Base-by-base conservation (phyloP, 2,888 invertebrate species). In the Acanthopleura granulata region DNA sequence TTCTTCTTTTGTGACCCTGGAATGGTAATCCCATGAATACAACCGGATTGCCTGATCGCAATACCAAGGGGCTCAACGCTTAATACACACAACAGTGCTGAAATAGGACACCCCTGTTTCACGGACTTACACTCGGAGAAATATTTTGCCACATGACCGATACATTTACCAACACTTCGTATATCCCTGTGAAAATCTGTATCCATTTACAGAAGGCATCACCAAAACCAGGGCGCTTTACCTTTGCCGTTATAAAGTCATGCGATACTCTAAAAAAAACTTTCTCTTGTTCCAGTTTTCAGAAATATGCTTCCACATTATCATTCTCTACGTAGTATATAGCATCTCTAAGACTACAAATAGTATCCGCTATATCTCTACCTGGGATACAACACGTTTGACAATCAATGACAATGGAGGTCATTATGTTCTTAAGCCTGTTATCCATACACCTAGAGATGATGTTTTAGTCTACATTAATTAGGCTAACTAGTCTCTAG, bases 91-190 rank as follows among this genome's bases (percentile, higher is more conserved):
- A 62, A 22, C 62, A 62, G 14, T n/a, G n/a, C n/a, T n/a, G n/a
- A n/a, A n/a, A n/a, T n/a, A n/a, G n/a, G n/a, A n/a, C n/a, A n/a
- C n/a, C 62, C 62, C 25, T 62, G 62, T 62, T 22, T 62, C 12
- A 62, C 22, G 22, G 62, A 62, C 22, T 62, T 62, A 22, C 62
- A 15, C 12, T 18, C 62, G 22, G 14, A 18, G 22, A 62, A 62
- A 62, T n/a, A 62, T 51, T 15, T 12, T n/a, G 62, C 22, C 12
- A 62, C 15, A 22, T n/a, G 22, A 62, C 62, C 62, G 22, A 18
- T 62, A n/a, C 15, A 62, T 22, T 62, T 62, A n/a, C n/a, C n/a
- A n/a, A n/a, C n/a, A 62, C 62, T 62, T 62, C 62, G 15, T n/a
- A 62, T 22, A 62, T 22, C 25, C 25, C 16, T 62, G 25, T 62